Base-by-base conservation (phyloP, 2,888 invertebrate species). In the Cheilosia vulpina region DNA sequence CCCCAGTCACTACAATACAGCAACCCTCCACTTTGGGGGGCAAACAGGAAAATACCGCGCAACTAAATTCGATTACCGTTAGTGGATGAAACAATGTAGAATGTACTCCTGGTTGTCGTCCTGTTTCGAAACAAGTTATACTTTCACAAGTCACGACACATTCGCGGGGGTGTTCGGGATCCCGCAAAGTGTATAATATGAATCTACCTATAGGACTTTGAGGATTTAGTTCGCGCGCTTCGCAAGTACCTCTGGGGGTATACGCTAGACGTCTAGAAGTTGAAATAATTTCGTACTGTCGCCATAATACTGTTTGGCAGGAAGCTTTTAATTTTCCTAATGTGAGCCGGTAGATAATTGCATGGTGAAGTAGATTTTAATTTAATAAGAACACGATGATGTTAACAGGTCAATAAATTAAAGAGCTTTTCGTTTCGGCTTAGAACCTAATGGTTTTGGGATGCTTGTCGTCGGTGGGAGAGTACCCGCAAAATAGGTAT, bases 241-340 rank as follows among this genome's bases (percentile, higher is more conserved):
- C 34, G 27, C 13, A 19, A 13, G 19, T n/a, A 60, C 34, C 45
- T 47, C 34, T 19, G 53, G 19, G 45, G 45, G 31, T 31, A 31
- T 47, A 50, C 41, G 60, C 71, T 55, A 60, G 76, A 68, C 76
- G 81, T 72, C 81, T 66, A 71, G 66, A 85, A 85, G 68, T 85
- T 45, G 68, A 81, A 85, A 77, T 85, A 77, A 77, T 85, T 85
- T 81, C 75, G 76, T 81, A 85, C 81, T 81, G 85, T 85, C 85
- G 85, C 81, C 76, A 76, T 81, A 85, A 85, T 77, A 77, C 77
- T 81, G 66, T 72, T 77, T 81, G 85, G 85, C 85, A 85, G 85
- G 85, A 85, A 85, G 85, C 85, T 85, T 85, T 85, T 85, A 85
- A 85, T 85, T 85, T 85, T 85, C 85, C 81, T 85, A 85, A 85